These are phyloP conservation scores for Neuroterus valhalla DNA, from an alignment of 1,140 invertebrate species.

Conservation along the genomic window DNA sequence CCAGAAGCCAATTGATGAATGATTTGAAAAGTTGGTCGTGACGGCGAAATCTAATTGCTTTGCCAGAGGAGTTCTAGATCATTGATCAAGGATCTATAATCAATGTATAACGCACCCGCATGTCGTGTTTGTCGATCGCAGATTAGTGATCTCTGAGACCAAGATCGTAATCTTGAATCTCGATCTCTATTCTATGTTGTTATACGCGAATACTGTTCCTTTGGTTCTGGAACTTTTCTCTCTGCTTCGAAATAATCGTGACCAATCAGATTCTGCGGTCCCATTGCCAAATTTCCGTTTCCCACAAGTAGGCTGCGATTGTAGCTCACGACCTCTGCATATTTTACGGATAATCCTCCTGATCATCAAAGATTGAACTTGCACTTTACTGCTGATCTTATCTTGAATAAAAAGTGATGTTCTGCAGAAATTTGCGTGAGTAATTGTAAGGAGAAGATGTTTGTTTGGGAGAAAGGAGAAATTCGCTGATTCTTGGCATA, in stretches of 20 bases:
- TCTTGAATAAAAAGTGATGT: constrained; percentile 11
- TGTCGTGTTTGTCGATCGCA: not conserved
- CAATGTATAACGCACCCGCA: not conserved
- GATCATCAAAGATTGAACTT: no score
- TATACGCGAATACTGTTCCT: not conserved
- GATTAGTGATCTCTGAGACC: not conserved
- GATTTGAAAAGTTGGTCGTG: constrained; percentile 13
- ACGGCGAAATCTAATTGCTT: constrained; percentile 4
- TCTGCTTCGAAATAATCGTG: not conserved
- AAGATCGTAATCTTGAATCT: constrained; percentile 4
- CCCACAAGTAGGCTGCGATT: no score
- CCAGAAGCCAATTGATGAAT: constrained; percentile 21
- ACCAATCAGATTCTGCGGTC: not conserved
- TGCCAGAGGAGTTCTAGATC: not conserved
- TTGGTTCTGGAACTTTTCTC: not conserved
- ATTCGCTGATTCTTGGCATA: not conserved
- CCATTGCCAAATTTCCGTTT: not conserved
- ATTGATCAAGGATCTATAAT: not conserved
- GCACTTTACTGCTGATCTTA: constrained; percentile 21
- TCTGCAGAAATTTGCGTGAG: not conserved
- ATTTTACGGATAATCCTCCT: no score
- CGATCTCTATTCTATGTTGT: not conserved
- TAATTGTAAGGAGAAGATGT: not conserved
- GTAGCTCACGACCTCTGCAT: no score
- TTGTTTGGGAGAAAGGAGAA: not conserved